phyloP scores from a whole-genome alignment of 2,888 invertebrate genomes.

The Scaptodrosophila latifasciaeformis region DNA sequence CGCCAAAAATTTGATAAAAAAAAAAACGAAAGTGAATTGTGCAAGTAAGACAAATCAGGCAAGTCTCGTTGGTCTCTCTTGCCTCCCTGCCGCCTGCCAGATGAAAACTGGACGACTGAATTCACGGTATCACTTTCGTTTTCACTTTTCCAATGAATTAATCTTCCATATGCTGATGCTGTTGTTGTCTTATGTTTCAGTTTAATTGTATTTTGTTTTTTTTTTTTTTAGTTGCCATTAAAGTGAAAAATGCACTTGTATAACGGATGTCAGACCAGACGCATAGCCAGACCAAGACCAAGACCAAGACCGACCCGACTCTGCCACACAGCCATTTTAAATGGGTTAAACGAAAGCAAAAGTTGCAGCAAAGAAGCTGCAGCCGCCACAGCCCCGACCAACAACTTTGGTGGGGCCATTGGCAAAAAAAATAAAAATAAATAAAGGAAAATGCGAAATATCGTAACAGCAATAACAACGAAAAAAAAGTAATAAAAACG shows the following conservation, averaged over 20 bases:
- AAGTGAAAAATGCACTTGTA: conserved; percentile 37
- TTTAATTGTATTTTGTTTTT: conserved; percentile 11
- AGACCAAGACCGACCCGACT: conserved; percentile 4
- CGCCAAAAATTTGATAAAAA: too few species aligned
- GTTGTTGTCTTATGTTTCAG: background rate
- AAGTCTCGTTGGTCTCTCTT: too few species aligned
- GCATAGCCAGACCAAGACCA: background rate
- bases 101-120: too few species aligned
- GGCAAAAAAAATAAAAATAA: background rate
- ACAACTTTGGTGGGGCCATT: background rate
- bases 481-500: conserved; percentile 59
- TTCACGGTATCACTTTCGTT: conserved; percentile 58
- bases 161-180: conserved; percentile 32
- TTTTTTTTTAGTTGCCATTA: conserved; percentile 25
- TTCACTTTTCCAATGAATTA: conserved; percentile 69
- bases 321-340: conserved; percentile 49
- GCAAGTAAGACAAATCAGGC: too few species aligned
- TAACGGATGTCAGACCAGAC: conserved; percentile 47
- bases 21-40: conserved; percentile 53
- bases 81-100: too few species aligned
- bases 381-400: background rate
- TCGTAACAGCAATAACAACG: conserved; percentile 37
- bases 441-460: conserved; percentile 38
- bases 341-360: conserved; percentile 70
- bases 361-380: conserved; percentile 15